Evolutionary conservation across 2,797 vertebrate genomes (phyloP).

Genomic region (Lagodon rhomboides): DNA sequence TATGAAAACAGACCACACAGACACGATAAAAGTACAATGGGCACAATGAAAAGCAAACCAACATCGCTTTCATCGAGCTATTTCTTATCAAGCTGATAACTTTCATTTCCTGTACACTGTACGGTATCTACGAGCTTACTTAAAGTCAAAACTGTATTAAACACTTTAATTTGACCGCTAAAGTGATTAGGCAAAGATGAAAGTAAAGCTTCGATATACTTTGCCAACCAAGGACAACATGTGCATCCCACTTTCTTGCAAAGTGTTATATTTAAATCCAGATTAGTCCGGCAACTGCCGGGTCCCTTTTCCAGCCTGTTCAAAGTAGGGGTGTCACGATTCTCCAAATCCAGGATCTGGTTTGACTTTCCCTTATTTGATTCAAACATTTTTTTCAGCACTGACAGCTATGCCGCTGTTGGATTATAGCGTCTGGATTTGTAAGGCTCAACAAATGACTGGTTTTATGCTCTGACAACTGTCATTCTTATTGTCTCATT

Average conservation of each 20-base stretch:
- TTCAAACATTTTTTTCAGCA: too few relatives aligned
- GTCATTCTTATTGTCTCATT: too few relatives aligned
- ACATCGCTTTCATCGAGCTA: background rate
- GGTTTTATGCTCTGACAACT: too few relatives aligned
- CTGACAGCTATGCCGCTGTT: too few relatives aligned
- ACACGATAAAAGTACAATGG: background rate
- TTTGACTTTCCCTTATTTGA: too few relatives aligned
- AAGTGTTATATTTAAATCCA: background rate
- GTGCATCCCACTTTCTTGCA: too few relatives aligned
- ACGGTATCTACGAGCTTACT: background rate
- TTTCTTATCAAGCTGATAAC: background rate
- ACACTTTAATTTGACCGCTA: background rate
- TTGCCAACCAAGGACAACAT: background rate
- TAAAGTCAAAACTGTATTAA: background rate
- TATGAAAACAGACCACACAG: slow-evolving; percentile 51
- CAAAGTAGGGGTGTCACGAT: too few relatives aligned
- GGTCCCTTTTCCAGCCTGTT: slow-evolving; percentile 1
- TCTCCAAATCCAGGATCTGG: too few relatives aligned
- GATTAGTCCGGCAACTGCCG: slow-evolving; percentile 3
- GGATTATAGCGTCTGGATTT: too few relatives aligned
- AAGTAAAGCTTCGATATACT: too few relatives aligned
- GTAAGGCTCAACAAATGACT: too few relatives aligned
- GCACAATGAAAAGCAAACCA: background rate
- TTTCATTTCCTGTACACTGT: background rate
- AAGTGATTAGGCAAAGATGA: background rate